A percentile compares a stretch with the other conserved stretches of the same genome.
Conservation (phyloP, 2,797 vertebrate species). For the Caiman crocodilus region DNA sequence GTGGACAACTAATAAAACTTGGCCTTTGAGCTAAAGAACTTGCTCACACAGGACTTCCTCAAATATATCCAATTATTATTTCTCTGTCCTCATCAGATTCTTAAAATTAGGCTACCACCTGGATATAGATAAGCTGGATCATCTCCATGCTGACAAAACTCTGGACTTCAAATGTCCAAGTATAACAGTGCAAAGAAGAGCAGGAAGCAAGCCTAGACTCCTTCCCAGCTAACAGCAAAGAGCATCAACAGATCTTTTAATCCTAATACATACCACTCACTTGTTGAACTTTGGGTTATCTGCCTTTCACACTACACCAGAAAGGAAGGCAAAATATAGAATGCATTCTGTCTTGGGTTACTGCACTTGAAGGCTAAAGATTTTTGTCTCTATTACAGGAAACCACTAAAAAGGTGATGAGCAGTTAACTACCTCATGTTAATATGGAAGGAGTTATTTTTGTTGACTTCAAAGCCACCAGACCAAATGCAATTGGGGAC, state of each 20-base stretch:
- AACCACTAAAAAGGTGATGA: neutral
- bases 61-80: neutral
- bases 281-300: neutral
- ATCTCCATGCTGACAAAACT: neutral
- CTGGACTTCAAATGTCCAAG: neutral
- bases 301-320: neutral
- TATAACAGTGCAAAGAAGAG: neutral
- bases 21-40: neutral
- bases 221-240: neutral
- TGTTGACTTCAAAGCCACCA: conserved; percentile 97
- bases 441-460: conserved; percentile 95
- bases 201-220: neutral
- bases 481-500: conserved; percentile 94
- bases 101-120: neutral
- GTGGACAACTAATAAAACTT: neutral
- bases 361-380: accelerated
- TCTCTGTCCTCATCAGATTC: neutral
- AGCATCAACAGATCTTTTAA: neutral
- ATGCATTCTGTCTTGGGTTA: neutral
- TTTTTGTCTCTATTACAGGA: neutral
- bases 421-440: conserved; percentile 92
- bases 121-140: neutral
- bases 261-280: neutral
- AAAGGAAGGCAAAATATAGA: neutral
- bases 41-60: neutral